Evolutionary conservation across 2,888 invertebrate genomes (phyloP), one percentile per base, ranked within the genome.

Genomic region (Drosophila crucigera): DNA sequence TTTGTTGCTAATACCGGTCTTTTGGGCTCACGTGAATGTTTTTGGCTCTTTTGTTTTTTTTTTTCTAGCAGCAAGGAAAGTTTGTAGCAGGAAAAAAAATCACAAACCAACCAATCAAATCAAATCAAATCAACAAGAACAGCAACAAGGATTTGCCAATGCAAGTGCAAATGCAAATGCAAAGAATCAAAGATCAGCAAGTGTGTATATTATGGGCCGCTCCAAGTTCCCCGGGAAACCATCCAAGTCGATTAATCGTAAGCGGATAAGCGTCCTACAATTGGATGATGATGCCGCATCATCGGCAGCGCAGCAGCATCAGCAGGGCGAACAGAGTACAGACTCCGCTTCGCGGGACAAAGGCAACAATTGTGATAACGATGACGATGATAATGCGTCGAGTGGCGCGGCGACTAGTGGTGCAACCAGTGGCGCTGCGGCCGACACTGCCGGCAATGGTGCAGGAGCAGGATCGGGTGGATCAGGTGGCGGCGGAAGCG

Each of bases 161-260:
- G 83, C 87, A 73, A 84, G 83, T 84, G 83, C 85, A 78, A 84
- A 58, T 68, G 83, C 87, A 73, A 83, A 83, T 83, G 84, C 84
- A 73, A 78, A 68, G 43, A 43, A 73, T 68, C 60, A 76, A 78
- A 75, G 59, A 69, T 52, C 66, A 72, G 66, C 77, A 72, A 78
- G 78, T 73, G 73, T 61, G 72, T 83, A 37, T 80, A 89, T 81
- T 79, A 93, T 93, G 93, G 93, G 93, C 89, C 93, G 92, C 81
- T 93, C 94, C 71, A 94, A 94, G 91, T 97, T 97, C 95, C 97
- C 97, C 93, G 97, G 97, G 93, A 97, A 97, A 95, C 97, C 97
- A 94, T 96, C 96, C 90, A 97, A 97, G 95, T 96, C 96, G 94
- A 96, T 96, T 93, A 96, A 96, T 94, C 96, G 96, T 95, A 97